phyloP scores from a whole-genome alignment of 2,113 vertebrate genomes.

The Pygoscelis antarcticus region DNA sequence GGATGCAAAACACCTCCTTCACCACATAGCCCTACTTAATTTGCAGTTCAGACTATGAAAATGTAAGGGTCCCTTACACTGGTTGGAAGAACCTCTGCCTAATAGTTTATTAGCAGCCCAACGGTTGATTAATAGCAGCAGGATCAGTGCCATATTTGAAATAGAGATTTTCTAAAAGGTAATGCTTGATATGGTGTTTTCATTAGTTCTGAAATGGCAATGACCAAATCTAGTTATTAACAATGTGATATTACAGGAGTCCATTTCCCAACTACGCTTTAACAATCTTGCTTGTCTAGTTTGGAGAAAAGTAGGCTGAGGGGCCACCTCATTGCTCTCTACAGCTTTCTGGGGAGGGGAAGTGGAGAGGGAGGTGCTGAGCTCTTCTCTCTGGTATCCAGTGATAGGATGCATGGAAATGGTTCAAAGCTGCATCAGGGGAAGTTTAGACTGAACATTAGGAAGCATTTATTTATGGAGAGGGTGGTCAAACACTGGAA shows the following conservation, averaged over 20 bases:
- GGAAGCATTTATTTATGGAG: neutral
- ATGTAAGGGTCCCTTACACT: neutral
- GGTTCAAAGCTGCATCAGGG: neutral
- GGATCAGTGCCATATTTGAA: neutral
- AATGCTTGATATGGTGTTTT: neutral
- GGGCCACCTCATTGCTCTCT: no score
- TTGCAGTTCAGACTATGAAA: neutral
- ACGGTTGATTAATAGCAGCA: neutral
- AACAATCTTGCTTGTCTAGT: neutral
- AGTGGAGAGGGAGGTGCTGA: neutral
- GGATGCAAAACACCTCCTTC: neutral
- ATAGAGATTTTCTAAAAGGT: neutral
- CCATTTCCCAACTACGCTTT: neutral
- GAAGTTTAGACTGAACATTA: neutral
- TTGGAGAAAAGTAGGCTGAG: neutral
- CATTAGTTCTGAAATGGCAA: neutral
- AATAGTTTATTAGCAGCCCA: neutral
- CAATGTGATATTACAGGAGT: neutral
- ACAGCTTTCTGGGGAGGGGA: neutral
- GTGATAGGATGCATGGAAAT: fast-evolving
- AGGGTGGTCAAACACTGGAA: neutral
- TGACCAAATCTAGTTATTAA: neutral
- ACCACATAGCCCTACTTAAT: neutral
- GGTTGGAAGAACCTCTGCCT: neutral
- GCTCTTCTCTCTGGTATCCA: neutral